These are phyloP conservation scores for Malacoctenus gilli DNA, from an alignment of 2,797 vertebrate species.

Conservation along the genomic window DNA sequence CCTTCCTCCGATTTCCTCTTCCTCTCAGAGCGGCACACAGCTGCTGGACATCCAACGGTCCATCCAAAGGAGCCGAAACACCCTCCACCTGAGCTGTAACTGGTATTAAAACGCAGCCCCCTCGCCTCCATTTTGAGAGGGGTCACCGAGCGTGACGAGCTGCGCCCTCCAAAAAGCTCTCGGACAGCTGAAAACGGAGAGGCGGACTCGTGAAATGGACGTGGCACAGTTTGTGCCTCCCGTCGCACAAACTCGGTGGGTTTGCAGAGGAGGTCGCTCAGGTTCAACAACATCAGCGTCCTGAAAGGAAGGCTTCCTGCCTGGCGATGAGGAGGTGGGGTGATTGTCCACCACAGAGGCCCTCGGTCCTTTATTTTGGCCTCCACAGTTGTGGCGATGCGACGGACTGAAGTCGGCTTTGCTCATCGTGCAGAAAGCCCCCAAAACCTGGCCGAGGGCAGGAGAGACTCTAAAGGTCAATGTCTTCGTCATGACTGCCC, in stretches of 20 bases:
- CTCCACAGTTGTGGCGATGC: neutral
- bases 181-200: neutral
- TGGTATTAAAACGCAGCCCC: constrained; percentile 9
- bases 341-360: neutral
- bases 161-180: constrained; percentile 8
- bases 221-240: neutral
- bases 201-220: neutral
- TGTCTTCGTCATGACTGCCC: constrained; percentile 29
- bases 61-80: constrained; percentile 21
- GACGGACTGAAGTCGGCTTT: constrained; percentile 15
- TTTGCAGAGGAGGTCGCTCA: too few species aligned
- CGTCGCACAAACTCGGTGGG: neutral
- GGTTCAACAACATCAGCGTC: too few species aligned
- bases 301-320: too few species aligned
- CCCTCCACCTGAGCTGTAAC: constrained; percentile 13
- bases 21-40: neutral
- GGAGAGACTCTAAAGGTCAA: constrained; percentile 9
- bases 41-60: neutral
- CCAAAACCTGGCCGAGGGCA: constrained; percentile 3
- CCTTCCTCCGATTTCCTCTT: constrained; percentile 6
- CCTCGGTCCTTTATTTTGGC: constrained; percentile 6
- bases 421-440: constrained; percentile 5
- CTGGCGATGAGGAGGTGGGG: too few species aligned
- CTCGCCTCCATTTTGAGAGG: constrained; percentile 8
- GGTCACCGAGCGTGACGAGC: neutral